A percentile compares a stretch with the other conserved stretches of the same genome.
These are phyloP conservation scores for Lasioglossum zephyrum DNA, from an alignment of 2,888 invertebrate genomes.

Conservation along the genomic window DNA sequence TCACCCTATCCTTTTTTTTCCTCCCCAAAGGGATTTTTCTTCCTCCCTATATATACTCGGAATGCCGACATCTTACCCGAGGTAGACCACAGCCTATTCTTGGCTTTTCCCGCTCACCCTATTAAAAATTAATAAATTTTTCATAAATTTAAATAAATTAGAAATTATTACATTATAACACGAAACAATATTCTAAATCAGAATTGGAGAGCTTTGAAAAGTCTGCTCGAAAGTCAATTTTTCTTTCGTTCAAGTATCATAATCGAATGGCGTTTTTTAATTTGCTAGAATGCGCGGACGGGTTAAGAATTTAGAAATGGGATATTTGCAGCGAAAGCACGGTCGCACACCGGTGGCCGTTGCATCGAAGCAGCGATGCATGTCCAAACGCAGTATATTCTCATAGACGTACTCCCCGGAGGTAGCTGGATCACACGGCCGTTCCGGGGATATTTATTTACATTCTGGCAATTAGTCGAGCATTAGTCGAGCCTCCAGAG, in stretches of 20 bases:
- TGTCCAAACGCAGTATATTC: slow-evolving; percentile 82
- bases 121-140: too few species aligned
- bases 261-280: background rate
- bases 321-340: background rate
- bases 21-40: too few species aligned
- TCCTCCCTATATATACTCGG: too few species aligned
- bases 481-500: slow-evolving; percentile 79
- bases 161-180: too few species aligned
- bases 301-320: background rate
- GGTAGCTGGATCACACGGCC: slow-evolving; percentile 71
- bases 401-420: slow-evolving; percentile 79
- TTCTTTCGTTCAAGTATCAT: too few species aligned
- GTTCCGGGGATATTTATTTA: slow-evolving; percentile 83
- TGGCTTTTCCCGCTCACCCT: too few species aligned
- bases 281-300: background rate
- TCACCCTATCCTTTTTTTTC: background rate
- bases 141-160: too few species aligned
- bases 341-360: background rate
- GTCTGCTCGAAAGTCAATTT: too few species aligned
- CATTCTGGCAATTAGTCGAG: slow-evolving; percentile 83
- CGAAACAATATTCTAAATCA: too few species aligned
- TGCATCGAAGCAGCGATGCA: slow-evolving; percentile 79
- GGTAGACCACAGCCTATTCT: too few species aligned
- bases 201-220: too few species aligned
- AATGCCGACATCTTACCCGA: too few species aligned